phyloP scores from a whole-genome alignment of 2,888 invertebrate species.

The Noctua pronuba region DNA sequence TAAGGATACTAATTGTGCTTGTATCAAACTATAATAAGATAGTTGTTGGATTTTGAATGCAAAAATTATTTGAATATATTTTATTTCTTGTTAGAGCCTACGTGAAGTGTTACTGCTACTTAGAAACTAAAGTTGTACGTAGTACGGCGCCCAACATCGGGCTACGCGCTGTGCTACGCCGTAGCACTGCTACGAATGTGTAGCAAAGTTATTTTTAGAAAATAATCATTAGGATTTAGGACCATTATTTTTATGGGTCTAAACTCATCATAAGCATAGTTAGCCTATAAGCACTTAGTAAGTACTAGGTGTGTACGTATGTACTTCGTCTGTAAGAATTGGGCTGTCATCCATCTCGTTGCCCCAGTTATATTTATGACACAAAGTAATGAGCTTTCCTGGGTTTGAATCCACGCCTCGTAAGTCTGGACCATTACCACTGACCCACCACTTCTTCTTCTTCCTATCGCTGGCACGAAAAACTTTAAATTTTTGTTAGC shows the following conservation, averaged over 20 bases:
- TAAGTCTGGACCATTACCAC: no score
- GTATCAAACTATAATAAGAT: neutral
- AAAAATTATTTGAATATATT: neutral
- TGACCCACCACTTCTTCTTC: no score
- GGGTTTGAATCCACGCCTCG: no score
- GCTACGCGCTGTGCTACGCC: conserved; percentile 5
- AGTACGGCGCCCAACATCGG: rapidly evolving
- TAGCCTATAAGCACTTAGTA: neutral
- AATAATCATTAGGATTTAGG: neutral
- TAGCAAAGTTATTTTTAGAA: neutral
- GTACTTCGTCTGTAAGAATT: neutral
- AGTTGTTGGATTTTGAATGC: neutral
- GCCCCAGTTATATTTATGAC: neutral
- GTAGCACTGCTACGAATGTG: conserved; percentile 4
- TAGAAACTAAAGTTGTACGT: neutral
- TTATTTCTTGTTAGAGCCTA: neutral
- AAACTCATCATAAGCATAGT: neutral
- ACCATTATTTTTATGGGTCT: neutral
- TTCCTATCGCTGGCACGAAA: no score
- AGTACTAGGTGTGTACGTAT: neutral
- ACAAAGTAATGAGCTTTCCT: neutral
- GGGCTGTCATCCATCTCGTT: neutral
- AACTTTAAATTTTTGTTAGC: no score
- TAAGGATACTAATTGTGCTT: neutral
- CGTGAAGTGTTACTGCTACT: neutral